These are phyloP conservation scores for Phymastichus coffea DNA, from an alignment of 1,140 invertebrate species.

Conservation along the genomic window DNA sequence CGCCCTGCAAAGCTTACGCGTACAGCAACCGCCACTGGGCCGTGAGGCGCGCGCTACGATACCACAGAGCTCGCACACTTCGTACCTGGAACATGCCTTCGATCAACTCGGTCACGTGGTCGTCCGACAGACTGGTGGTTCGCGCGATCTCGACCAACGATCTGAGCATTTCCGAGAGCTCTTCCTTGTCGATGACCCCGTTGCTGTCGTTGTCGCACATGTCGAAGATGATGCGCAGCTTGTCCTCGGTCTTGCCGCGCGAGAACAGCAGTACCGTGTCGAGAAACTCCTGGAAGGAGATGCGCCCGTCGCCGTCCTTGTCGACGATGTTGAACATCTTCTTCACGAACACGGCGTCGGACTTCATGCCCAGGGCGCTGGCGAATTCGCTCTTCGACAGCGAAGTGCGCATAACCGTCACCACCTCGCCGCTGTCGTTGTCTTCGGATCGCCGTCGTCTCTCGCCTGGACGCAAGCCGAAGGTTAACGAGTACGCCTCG, in stretches of 20 bases:
- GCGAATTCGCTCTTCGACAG: constrained; percentile 96
- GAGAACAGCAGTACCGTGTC: constrained; percentile 93
- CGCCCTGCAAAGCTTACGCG: constrained; percentile 67
- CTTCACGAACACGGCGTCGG: constrained; percentile 94
- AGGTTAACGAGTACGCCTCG: constrained; percentile 94
- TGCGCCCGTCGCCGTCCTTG: constrained; percentile 91
- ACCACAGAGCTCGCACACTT: neutral
- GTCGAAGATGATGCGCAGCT: constrained; percentile 94
- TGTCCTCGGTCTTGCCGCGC: constrained; percentile 92
- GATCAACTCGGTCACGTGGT: constrained; percentile 88
- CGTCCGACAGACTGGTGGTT: constrained; percentile 84
- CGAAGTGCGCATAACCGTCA: constrained; percentile 91
- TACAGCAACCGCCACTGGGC: no score
- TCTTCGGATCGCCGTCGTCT: constrained; percentile 68
- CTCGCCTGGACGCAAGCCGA: constrained; percentile 78
- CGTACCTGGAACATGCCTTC: constrained; percentile 91
- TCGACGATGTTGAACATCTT: constrained; percentile 99
- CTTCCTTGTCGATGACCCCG: constrained; percentile 92
- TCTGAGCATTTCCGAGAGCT: constrained; percentile 90
- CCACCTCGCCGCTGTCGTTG: constrained; percentile 78
- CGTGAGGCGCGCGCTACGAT: no score
- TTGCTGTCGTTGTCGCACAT: constrained; percentile 98
- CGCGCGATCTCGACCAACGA: constrained; percentile 94
- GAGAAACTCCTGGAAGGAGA: constrained; percentile 97
- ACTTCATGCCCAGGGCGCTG: constrained; percentile 93